Evolutionary conservation across 2,113 vertebrate genomes (phyloP), one percentile per base, ranked within the genome.

Genomic region (Pycnonotus jocosus): DNA sequence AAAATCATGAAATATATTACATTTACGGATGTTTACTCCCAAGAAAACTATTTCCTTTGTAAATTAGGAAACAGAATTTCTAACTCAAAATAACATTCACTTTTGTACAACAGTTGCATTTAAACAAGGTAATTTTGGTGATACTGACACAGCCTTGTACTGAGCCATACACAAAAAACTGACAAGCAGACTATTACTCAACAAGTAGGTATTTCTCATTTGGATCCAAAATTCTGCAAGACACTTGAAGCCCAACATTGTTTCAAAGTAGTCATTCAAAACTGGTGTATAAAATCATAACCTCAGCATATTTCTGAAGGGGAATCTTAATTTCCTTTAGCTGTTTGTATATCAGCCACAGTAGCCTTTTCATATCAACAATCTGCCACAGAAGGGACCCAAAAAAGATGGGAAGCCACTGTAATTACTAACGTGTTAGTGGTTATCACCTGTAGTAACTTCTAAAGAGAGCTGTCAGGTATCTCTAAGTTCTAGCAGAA

Each of bases 21-120:
- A 71, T 31, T 70, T 89, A 85, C 7, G 70, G 70, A 97, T 93
- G 92, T 86, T 91, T 92, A 90, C 80, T 97, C 90, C 64, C 89
- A 94, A 92, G 92, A 93, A 97, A 97, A 96, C 74, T 5, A 76
- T 4, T 88, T 96, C 82, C 86, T 93, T 73, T 53, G 66, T 76
- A 94, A 92, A 88, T 90, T 65, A 91, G 81, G 90, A 94, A 96
- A 86, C 94, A 95, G 53, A 90, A 79, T 83, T 95, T 94, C 96
- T 96, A 86, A 95, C 82, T 93, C 95, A 93, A 97, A 91, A 62
- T 68, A 97, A 96, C 89, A 96, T 88, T 92, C 92, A 95, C 87
- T 96, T 97, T 78, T 96, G 92, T 91, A 96, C 27, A 12, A 96
- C 70, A 88, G 87, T 77, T 96, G 88, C 93, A 92, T 85, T 93